These are phyloP conservation scores for Anolis carolinensis DNA, from an alignment of 2,113 vertebrate species.

Conservation along the genomic window DNA sequence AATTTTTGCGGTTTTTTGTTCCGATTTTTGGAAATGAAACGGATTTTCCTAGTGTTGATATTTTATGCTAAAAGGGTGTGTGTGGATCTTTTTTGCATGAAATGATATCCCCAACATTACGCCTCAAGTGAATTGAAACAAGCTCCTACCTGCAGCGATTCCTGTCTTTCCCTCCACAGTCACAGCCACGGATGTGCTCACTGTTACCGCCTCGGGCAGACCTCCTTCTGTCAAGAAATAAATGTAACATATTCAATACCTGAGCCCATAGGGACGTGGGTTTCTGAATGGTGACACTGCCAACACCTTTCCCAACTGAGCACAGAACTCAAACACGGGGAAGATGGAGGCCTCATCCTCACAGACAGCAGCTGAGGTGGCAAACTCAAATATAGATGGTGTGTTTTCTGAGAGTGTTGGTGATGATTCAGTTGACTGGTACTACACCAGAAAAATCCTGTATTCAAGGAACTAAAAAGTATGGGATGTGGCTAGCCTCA, in stretches of 20 bases:
- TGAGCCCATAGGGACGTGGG: not conserved
- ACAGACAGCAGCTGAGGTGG: not conserved
- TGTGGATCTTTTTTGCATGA: not conserved
- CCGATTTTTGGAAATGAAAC: too few relatives aligned
- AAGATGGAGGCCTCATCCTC: not conserved
- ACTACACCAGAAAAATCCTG: not conserved
- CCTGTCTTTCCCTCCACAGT: slow-evolving; percentile 87
- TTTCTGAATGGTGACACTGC: not conserved
- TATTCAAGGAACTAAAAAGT: not conserved
- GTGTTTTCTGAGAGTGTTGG: not conserved
- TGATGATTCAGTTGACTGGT: not conserved
- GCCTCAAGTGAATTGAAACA: slow-evolving; percentile 37
- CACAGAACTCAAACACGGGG: not conserved
- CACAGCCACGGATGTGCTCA: slow-evolving; percentile 86
- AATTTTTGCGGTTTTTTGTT: too few relatives aligned
- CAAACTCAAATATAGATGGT: not conserved
- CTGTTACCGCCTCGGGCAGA: slow-evolving; percentile 76
- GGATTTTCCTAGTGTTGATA: not conserved
- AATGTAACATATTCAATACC: slow-evolving; percentile 41
- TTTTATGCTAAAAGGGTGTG: not conserved
- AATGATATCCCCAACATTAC: slow-evolving; percentile 18
- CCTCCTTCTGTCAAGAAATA: slow-evolving; percentile 76
- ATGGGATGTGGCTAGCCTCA: not conserved
- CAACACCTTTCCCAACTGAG: not conserved
- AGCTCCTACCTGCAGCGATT: slow-evolving; percentile 91